Evolutionary conservation across 2,888 invertebrate species (phyloP).

Genomic region (Tenthredo distinguenda): DNA sequence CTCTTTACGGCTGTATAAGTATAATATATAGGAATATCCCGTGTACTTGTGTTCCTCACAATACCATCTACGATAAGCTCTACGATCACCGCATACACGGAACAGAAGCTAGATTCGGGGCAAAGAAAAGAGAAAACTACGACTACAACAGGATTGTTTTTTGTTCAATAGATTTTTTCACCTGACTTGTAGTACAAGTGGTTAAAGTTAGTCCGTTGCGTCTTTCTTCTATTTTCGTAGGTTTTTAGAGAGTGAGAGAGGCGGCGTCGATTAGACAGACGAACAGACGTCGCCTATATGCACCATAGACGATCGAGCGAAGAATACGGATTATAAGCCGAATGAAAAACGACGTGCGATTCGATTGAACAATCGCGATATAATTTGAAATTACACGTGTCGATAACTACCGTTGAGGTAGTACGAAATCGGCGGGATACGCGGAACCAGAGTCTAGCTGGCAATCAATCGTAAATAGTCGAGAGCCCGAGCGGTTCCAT

Average conservation of each 20-base stretch:
- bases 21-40: slow-evolving; percentile 1
- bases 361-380: not conserved
- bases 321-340: not conserved
- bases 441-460: slow-evolving; percentile 41
- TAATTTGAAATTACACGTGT: slow-evolving; percentile 4
- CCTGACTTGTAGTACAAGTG: no score
- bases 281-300: not conserved
- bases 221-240: not conserved
- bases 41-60: not conserved
- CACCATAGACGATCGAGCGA: not conserved
- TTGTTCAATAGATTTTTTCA: not conserved
- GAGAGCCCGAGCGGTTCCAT: slow-evolving; percentile 29
- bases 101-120: slow-evolving; percentile 24
- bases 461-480: slow-evolving; percentile 42
- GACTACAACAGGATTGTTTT: slow-evolving; percentile 25
- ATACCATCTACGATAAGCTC: not conserved
- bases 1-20: not conserved
- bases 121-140: slow-evolving; percentile 35
- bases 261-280: not conserved
- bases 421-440: not conserved
- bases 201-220: not conserved
- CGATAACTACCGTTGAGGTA: slow-evolving; percentile 18
- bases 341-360: not conserved
- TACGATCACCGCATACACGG: not conserved
- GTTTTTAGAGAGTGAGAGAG: not conserved